Base-by-base conservation (phyloP, 2,113 vertebrate species). In the Burhinus bistriatus region DNA sequence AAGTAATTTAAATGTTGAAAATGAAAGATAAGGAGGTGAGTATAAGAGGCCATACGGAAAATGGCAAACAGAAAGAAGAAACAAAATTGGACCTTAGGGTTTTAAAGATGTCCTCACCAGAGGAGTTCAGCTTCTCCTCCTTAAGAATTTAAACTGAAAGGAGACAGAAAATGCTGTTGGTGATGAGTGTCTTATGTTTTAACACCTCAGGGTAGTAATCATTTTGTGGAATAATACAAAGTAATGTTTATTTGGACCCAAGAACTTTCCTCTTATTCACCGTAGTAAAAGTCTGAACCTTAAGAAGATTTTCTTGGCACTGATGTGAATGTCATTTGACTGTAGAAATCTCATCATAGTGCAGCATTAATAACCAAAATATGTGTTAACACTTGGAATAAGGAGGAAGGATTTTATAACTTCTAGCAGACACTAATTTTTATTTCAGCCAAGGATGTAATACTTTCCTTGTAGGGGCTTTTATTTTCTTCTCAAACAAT, bases 401-500 rank as follows among this genome's bases (percentile, higher is more conserved):
- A 81, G 22, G 51, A 72, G 18, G 10, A 72, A 58, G 42, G 76
- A 72, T 83, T 83, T 78, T 68, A 49, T n/a, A 11, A 64, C 15
- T 93, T 90, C 64, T 87, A 66, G 38, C 82, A 92, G 14, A 22
- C 40, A 62, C 42, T 45, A 36, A 27, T 82, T 95, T 96, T 97
- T 93, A 87, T 96, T 93, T 94, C 85, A 92, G 20, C 79, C 83
- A 90, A 88, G 22, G 12, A 20, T 70, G 18, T 12, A 49, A 45
- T 34, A 85, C 19, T 81, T 89, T 85, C 85, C 64, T 96, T 96
- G 12, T n/a, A 91, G 52, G 34, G 54, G 47, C n/a, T 77, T 89
- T 84, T 90, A 81, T 85, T 36, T 96, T 82, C 32, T 79, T 91
- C 70, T 97, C 62, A 96, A 95, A 93, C 12, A 59, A 89, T 83